phyloP scores from a whole-genome alignment of 2,113 vertebrate genomes.

The Lepidothrix coronata region DNA sequence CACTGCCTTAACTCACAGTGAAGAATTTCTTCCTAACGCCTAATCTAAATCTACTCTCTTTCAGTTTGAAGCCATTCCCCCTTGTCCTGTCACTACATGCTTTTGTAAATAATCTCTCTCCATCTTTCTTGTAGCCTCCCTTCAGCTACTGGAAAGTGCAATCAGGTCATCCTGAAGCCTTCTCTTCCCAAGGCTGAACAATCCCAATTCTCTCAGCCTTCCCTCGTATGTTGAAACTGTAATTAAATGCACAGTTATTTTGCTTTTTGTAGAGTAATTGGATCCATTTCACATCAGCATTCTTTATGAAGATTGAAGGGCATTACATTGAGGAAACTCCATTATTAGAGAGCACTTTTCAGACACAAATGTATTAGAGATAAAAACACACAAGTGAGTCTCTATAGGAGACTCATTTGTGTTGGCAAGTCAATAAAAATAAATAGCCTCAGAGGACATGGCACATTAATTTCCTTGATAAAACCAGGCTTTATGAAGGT shows the following conservation, averaged over 20 bases:
- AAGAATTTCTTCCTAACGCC: neutral
- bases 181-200: neutral
- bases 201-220: neutral
- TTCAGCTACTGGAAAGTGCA: neutral
- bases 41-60: neutral
- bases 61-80: neutral
- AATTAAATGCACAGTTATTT: neutral
- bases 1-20: neutral
- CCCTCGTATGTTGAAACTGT: accelerated
- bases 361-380: neutral
- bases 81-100: neutral
- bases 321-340: accelerated
- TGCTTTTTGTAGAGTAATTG: neutral
- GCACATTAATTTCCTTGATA: neutral
- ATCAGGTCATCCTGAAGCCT: neutral
- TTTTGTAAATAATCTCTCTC: neutral
- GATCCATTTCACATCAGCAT: neutral
- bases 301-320: neutral
- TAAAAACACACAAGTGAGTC: neutral
- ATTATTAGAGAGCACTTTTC: neutral
- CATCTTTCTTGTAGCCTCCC: neutral
- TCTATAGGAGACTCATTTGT: neutral
- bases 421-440: neutral
- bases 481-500: neutral
- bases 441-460: neutral